Percentiles rank a stretch among this genome's conserved stretches.
Conservation (phyloP, 2,113 vertebrate genomes). For the Chionodraco myersi region DNA sequence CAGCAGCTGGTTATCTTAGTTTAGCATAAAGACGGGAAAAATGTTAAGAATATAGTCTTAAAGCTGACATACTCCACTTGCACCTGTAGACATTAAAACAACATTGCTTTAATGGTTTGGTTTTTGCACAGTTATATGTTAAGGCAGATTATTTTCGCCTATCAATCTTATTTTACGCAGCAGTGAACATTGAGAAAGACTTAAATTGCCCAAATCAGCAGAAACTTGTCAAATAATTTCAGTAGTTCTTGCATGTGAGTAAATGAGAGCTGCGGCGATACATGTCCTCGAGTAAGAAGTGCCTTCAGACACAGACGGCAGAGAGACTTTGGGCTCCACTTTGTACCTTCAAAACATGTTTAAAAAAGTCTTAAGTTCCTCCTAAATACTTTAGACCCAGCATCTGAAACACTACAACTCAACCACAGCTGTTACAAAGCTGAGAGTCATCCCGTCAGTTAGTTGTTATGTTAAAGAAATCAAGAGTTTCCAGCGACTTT, state of each 20-base stretch:
- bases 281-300: slow-evolving; percentile 69
- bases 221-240: background rate
- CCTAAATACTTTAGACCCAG: background rate
- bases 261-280: background rate
- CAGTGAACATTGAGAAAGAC: no score
- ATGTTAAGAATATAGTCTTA: no score
- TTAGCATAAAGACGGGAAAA: background rate
- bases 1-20: background rate
- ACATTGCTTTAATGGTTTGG: background rate
- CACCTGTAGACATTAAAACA: background rate
- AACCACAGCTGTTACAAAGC: no score
- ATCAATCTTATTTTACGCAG: no score
- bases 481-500: background rate
- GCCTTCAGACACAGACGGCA: slow-evolving; percentile 72
- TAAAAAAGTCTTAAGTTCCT: slow-evolving; percentile 2
- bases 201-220: background rate
- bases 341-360: slow-evolving; percentile 21
- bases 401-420: background rate
- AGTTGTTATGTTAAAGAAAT: background rate
- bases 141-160: no score
- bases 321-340: slow-evolving; percentile 41
- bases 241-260: slow-evolving; percentile 12
- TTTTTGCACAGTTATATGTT: background rate
- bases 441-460: no score
- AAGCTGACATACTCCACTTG: no score